Base-by-base conservation (phyloP, 2,113 vertebrate species). In the Rhabdomys dilectus region DNA sequence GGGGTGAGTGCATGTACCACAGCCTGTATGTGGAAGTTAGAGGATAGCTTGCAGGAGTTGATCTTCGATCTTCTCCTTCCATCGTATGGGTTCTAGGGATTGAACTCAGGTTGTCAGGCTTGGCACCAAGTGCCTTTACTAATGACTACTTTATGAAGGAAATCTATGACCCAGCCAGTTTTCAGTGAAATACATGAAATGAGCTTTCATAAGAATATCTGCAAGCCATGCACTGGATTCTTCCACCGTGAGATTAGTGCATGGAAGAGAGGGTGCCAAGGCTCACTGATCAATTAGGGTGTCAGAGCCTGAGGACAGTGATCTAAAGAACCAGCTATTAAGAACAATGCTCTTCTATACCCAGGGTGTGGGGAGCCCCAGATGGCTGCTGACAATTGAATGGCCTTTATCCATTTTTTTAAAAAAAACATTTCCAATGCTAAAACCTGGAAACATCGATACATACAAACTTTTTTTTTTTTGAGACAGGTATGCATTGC, bases 281-380 rank as follows among this genome's bases (percentile, higher is more conserved):
- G 48, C 5, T 11, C 13, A 0, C 5, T 8, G 31, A 1, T 5
- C 53, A 39, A 21, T 22, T 12, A 6, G 26, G 51, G 1, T 17
- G 11, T 60, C 48, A 70, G 60, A 51, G 3, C 51, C 76, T 22
- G 16, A 0, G 5, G 1, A 0, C 31, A 64, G 34, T 8, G 53
- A 31, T 53, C 6, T 31, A 0, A 1, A 68, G 26, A 39, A 5
- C 7, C 0, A 0, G 8, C 48, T 39, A 31, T 0, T 66, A 4
- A 7, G 31, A 42, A 62, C 7, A 53, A 8, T 5, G 7, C 4
- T 70, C 29, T 34, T n/a, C 80, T 12, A 6, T 0, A 2, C 7
- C 16, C 39, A 22, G 19, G n/a, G 24, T 13, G 2, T 5, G 24
- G 17, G 39, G 26, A 34, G 29, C 19, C 1, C 0, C 5, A 16